Percentiles rank a stretch among this genome's conserved stretches.
Evolutionary conservation across 35 echinoderm and acorn worm genomes (phyloP).

Genomic region (Lytechinus pictus): DNA sequence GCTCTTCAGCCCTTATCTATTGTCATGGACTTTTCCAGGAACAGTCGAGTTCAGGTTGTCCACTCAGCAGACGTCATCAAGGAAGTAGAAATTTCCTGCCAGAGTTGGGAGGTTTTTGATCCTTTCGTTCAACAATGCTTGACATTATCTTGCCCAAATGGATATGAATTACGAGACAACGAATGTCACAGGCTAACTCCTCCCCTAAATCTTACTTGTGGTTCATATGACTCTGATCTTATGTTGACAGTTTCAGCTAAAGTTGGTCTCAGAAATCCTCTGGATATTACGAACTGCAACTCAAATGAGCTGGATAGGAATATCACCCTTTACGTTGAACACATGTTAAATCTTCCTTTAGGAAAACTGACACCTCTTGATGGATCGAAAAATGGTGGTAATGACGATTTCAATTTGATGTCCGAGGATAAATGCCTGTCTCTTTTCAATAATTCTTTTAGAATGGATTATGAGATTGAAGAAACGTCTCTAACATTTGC

Average conservation of each 20-base stretch:
- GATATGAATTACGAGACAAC: constrained; percentile 16
- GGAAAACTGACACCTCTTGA: neutral
- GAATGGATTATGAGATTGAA: neutral
- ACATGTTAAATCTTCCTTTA: neutral
- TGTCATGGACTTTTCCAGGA: constrained; percentile 6
- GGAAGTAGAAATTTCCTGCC: constrained; percentile 26
- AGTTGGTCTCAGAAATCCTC: neutral
- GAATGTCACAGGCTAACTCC: neutral
- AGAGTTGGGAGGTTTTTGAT: constrained; percentile 7
- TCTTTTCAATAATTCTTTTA: neutral
- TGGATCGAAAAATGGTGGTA: neutral
- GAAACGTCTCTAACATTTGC: neutral
- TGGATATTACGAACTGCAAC: neutral
- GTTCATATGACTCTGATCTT: constrained; percentile 22
- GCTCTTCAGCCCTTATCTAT: constrained; percentile 35
- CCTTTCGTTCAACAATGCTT: constrained; percentile 30
- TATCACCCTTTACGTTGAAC: neutral
- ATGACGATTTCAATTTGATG: neutral
- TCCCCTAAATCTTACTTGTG: constrained; percentile 39
- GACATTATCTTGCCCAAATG: constrained; percentile 6
- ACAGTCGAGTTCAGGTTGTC: neutral
- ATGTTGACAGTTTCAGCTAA: neutral
- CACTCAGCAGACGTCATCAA: neutral
- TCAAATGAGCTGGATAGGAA: neutral
- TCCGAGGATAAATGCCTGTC: neutral